Conservation (phyloP, 2,113 vertebrate species). For the Toxotes jaculatrix region DNA sequence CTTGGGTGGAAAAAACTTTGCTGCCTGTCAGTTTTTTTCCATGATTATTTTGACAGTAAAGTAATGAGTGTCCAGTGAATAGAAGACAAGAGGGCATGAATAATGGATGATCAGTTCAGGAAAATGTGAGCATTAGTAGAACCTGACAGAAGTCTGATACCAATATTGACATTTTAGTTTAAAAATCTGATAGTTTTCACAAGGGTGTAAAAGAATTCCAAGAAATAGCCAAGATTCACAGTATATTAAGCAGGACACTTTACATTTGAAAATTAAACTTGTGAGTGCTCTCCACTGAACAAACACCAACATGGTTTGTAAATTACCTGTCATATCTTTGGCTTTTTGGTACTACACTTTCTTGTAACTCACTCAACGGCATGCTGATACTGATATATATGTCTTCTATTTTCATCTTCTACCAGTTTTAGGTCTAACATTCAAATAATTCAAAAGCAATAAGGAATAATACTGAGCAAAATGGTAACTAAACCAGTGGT, state of each 20-base stretch:
- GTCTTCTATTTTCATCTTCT: background rate
- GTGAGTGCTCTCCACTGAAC: background rate
- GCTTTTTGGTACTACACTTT: background rate
- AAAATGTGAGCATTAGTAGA: background rate
- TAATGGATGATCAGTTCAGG: slow-evolving; percentile 13
- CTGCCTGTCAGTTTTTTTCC: background rate
- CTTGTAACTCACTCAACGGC: background rate
- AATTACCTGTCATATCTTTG: background rate
- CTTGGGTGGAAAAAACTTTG: background rate
- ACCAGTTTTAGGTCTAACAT: background rate
- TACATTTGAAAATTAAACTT: background rate
- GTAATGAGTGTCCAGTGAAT: slow-evolving; percentile 5
- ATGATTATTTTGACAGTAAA: slow-evolving; percentile 1
- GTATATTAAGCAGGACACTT: background rate
- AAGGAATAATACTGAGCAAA: background rate
- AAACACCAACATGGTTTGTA: background rate
- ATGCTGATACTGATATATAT: background rate
- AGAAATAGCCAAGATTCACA: background rate
- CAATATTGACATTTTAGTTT: background rate
- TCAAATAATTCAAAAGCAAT: background rate
- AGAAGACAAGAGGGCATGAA: slow-evolving; percentile 17
- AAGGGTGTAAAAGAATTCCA: background rate
- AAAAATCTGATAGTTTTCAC: background rate
- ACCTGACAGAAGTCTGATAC: background rate
- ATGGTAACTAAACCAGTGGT: background rate